Percentiles rank a stretch among this genome's conserved stretches.
These are phyloP conservation scores for Mythimna albipuncta DNA, from an alignment of 2,888 invertebrate genomes.

Conservation along the genomic window DNA sequence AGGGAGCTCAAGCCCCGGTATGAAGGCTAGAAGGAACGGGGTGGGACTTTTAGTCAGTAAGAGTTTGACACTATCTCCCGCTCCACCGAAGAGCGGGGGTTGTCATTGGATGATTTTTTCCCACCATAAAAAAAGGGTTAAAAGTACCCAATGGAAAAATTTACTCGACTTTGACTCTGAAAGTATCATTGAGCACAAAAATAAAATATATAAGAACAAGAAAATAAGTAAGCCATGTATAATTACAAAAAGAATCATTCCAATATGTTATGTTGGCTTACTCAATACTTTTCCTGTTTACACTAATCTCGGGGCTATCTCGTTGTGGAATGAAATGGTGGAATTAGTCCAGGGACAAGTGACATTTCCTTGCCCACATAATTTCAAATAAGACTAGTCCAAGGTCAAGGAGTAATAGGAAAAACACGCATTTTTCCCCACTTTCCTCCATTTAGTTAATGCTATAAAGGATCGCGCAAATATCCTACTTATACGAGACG, in stretches of 20 bases:
- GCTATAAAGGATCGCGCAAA: not conserved
- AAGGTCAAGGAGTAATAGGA: conserved; percentile 18
- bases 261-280: conserved; percentile 26
- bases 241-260: conserved; percentile 5
- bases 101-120: too few relatives aligned
- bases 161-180: too few relatives aligned
- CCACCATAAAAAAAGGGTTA: too few relatives aligned
- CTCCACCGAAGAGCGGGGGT: too few relatives aligned
- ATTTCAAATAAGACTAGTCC: not conserved
- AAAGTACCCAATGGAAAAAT: too few relatives aligned
- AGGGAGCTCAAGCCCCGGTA: too few relatives aligned
- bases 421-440: conserved; percentile 25
- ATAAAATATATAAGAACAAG: not conserved
- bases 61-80: too few relatives aligned
- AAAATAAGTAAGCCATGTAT: not conserved
- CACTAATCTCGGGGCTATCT: conserved; percentile 19
- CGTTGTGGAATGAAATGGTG: not conserved
- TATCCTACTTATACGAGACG: conserved; percentile 9
- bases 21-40: too few relatives aligned
- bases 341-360: conserved; percentile 27
- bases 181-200: too few relatives aligned
- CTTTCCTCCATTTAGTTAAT: conserved; percentile 10
- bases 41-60: too few relatives aligned
- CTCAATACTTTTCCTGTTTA: conserved; percentile 15
- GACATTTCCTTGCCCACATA: conserved; percentile 26